phyloP scores from a whole-genome alignment of 92 coral and sea anemone species.

The Zoanthus gigantus region DNA sequence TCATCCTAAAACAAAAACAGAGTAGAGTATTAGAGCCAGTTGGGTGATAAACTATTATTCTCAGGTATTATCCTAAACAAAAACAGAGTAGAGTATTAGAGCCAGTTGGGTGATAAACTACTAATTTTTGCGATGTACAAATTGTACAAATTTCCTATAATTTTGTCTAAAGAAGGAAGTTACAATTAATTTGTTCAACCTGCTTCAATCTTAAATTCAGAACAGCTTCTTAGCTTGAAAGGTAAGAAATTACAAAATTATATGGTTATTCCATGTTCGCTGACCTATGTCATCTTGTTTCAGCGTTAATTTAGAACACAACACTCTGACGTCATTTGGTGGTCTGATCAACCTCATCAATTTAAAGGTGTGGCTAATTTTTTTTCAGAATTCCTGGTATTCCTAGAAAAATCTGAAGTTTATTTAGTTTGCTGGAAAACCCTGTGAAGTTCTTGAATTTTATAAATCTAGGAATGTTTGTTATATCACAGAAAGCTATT shows the following conservation, averaged over 20 bases:
- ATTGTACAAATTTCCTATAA: background rate
- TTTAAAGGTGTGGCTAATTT: conserved; percentile 70
- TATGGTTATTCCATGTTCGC: background rate
- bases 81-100: too few species aligned
- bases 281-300: background rate
- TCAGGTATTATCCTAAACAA: too few species aligned
- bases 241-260: background rate
- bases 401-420: too few species aligned
- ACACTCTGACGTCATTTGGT: conserved; percentile 94
- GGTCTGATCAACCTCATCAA: conserved; percentile 85
- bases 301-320: conserved; percentile 95
- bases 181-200: too few species aligned
- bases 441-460: background rate
- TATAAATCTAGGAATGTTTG: background rate
- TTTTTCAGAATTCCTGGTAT: background rate
- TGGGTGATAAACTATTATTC: too few species aligned
- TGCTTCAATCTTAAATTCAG: background rate
- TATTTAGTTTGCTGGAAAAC: too few species aligned
- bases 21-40: too few species aligned
- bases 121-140: too few species aligned
- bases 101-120: too few species aligned
- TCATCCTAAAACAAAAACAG: too few species aligned
- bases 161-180: too few species aligned
- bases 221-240: background rate
- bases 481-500: background rate